A percentile compares a stretch with the other conserved stretches of the same genome.
Evolutionary conservation across 2,797 vertebrate species (phyloP).

Genomic region (Brachyrhaphis roseni): DNA sequence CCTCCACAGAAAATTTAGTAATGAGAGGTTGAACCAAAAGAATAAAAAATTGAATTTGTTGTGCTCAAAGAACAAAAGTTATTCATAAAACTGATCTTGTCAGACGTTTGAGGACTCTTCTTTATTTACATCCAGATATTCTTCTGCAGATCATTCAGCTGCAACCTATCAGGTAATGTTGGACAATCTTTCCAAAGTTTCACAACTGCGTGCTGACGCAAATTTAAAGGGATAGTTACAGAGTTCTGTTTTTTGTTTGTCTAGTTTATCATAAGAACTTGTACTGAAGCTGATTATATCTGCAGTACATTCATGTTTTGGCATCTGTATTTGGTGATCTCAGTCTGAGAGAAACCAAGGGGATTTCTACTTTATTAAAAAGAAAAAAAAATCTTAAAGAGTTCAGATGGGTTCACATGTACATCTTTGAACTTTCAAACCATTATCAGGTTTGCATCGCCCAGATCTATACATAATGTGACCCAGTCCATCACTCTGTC

Average conservation of each 20-base stretch:
- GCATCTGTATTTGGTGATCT: neutral
- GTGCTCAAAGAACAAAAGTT: neutral
- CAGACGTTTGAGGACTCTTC: neutral
- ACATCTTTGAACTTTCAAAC: neutral
- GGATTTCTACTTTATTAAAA: neutral
- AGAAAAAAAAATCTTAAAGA: neutral
- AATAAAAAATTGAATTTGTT: neutral
- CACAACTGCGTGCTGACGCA: neutral
- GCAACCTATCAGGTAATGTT: neutral
- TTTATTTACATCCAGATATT: neutral
- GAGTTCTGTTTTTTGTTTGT: neutral
- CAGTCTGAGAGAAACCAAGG: neutral
- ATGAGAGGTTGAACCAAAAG: neutral
- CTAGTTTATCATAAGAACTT: neutral
- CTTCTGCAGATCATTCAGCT: too few species aligned
- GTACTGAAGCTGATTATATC: neutral
- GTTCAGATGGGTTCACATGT: neutral
- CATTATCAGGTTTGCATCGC: neutral
- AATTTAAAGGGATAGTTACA: neutral
- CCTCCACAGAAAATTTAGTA: neutral
- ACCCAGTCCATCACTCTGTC: neutral
- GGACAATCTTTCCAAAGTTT: neutral
- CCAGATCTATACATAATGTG: neutral
- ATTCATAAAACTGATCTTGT: neutral
- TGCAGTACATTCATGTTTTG: neutral